These are phyloP conservation scores for Aphelinus atriplicis DNA, from an alignment of 1,140 invertebrate species.

Conservation along the genomic window DNA sequence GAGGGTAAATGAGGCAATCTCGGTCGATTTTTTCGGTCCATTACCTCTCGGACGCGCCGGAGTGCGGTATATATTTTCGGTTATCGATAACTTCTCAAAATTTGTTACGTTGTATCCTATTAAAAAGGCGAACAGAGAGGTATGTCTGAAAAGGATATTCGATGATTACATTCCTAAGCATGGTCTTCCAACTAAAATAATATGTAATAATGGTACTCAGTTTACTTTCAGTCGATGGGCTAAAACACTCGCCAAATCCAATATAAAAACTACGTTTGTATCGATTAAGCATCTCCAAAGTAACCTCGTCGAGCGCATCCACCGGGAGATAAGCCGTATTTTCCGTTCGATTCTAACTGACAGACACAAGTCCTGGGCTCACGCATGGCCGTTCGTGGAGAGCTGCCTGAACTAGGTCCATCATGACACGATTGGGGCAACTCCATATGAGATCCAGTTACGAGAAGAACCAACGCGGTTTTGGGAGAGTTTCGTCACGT, in stretches of 20 bases:
- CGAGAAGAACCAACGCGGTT: background rate
- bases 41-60: slow-evolving; percentile 41
- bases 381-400: slow-evolving; percentile 12
- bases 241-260: too few species aligned
- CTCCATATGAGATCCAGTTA: slow-evolving; percentile 25
- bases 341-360: slow-evolving; percentile 29
- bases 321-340: slow-evolving; percentile 28
- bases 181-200: background rate
- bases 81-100: slow-evolving; percentile 50
- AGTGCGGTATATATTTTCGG: slow-evolving; percentile 46
- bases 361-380: slow-evolving; percentile 10
- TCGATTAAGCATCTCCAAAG: too few species aligned
- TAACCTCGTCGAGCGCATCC: slow-evolving; percentile 30
- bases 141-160: background rate
- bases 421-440: slow-evolving; percentile 31
- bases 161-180: slow-evolving; percentile 5
- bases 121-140: slow-evolving; percentile 32
- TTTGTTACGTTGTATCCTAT: slow-evolving; percentile 49
- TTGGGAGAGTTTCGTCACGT: too few species aligned
- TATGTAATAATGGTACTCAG: too few species aligned
- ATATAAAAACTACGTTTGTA: too few species aligned
- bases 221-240: too few species aligned
- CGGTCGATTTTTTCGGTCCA: slow-evolving; percentile 49
- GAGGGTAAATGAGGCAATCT: slow-evolving; percentile 41
- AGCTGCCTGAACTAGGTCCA: slow-evolving; percentile 31